phyloP scores from a whole-genome alignment of 1,140 invertebrate genomes.

The Pogonomyrmex barbatus region DNA sequence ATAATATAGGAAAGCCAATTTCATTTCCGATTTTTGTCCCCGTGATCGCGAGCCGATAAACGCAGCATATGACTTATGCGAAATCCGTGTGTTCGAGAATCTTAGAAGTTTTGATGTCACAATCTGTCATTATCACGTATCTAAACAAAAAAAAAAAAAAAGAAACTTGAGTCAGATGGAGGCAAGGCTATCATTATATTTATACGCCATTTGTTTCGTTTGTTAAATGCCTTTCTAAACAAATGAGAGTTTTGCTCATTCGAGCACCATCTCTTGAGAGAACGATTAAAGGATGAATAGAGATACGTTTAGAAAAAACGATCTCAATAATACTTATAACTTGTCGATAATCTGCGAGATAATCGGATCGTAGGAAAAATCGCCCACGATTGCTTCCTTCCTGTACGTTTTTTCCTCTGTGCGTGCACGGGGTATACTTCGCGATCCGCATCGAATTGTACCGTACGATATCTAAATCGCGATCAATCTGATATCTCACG shows the following conservation, averaged over 20 bases:
- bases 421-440: background rate
- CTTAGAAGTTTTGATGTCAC: background rate
- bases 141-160: background rate
- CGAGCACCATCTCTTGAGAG: background rate
- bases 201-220: background rate
- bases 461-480: slow-evolving; percentile 1
- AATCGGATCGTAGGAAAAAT: slow-evolving; percentile 21
- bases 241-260: background rate
- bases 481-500: slow-evolving; percentile 35
- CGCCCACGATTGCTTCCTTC: slow-evolving; percentile 13
- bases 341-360: slow-evolving; percentile 17
- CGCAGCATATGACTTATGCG: slow-evolving; percentile 10
- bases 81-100: background rate
- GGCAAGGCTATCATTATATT: background rate
- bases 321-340: background rate
- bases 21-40: slow-evolving; percentile 33
- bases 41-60: background rate
- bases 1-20: slow-evolving; percentile 4
- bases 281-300: background rate
- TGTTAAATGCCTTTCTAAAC: background rate
- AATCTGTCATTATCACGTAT: background rate
- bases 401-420: background rate
- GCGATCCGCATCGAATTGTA: background rate
- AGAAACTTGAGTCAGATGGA: background rate
- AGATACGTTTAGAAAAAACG: background rate